Conservation (phyloP, 2,797 vertebrate genomes). For the Sebastes taczanowskii region DNA sequence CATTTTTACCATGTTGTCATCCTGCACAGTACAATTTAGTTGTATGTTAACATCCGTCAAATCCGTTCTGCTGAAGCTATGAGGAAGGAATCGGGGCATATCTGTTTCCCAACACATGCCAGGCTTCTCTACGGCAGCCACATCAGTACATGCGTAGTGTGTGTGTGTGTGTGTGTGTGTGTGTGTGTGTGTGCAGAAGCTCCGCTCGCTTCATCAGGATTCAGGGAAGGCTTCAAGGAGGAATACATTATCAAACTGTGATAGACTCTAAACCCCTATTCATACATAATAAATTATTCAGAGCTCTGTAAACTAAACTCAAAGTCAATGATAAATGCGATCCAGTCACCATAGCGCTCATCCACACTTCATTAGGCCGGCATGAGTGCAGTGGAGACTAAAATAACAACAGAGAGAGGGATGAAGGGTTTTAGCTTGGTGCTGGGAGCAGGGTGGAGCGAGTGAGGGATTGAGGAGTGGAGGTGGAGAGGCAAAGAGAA, state of each 20-base stretch:
- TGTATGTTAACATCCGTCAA: not conserved
- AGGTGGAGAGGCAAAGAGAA: not conserved
- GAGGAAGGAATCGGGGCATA: slow-evolving; percentile 37
- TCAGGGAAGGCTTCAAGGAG: slow-evolving; percentile 77
- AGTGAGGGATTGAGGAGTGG: not conserved
- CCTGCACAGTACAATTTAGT: not conserved
- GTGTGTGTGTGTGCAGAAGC: not conserved
- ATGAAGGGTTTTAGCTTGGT: slow-evolving; percentile 17
- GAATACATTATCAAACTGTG: slow-evolving; percentile 75
- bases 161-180: not conserved
- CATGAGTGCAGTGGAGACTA: slow-evolving; percentile 55
- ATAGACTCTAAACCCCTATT: slow-evolving; percentile 79
- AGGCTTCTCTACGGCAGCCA: slow-evolving; percentile 2
- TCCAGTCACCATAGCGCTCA: slow-evolving; percentile 67
- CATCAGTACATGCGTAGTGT: not conserved
- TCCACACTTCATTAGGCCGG: slow-evolving; percentile 79
- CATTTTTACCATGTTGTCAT: not conserved
- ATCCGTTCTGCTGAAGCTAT: not conserved
- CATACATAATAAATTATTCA: slow-evolving; percentile 84
- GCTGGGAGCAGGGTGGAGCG: not conserved
- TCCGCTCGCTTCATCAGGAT: slow-evolving; percentile 67
- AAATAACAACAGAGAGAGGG: slow-evolving; percentile 54
- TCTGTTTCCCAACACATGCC: slow-evolving; percentile 47
- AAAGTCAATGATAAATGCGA: slow-evolving; percentile 81
- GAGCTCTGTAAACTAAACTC: slow-evolving; percentile 78